Conservation (phyloP, 2,888 invertebrate species). For the Chymomyza procnemis region DNA sequence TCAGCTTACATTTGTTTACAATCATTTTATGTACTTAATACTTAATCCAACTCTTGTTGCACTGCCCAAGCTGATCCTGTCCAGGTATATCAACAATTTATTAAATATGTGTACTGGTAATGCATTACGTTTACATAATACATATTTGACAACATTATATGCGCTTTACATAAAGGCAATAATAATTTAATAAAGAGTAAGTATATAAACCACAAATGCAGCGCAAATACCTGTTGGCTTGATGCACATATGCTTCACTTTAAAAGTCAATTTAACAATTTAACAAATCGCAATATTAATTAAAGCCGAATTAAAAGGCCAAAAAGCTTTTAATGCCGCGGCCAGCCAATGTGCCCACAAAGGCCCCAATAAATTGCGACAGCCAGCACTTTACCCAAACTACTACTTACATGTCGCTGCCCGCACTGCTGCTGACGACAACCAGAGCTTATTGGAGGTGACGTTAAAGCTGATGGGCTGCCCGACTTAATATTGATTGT, state of each 20-base stretch:
- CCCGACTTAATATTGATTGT: background rate
- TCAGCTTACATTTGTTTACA: no score
- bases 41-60: no score
- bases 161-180: background rate
- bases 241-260: background rate
- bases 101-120: background rate
- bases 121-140: background rate
- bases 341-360: background rate
- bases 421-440: background rate
- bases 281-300: slow-evolving; percentile 1
- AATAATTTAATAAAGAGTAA: background rate
- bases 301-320: slow-evolving; percentile 3
- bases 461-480: background rate
- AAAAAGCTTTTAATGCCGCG: background rate
- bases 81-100: background rate
- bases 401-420: background rate
- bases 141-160: background rate
- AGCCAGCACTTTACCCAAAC: background rate
- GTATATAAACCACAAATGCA: background rate
- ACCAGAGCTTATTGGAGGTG: background rate
- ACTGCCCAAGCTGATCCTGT: no score
- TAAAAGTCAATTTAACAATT: background rate
- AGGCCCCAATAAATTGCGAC: background rate
- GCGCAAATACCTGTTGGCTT: background rate
- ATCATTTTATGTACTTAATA: no score